Percentiles rank a stretch among this genome's conserved stretches.
These are phyloP conservation scores for Thysanoteuthis rhombus DNA, from an alignment of 2,888 invertebrate species.

Conservation along the genomic window DNA sequence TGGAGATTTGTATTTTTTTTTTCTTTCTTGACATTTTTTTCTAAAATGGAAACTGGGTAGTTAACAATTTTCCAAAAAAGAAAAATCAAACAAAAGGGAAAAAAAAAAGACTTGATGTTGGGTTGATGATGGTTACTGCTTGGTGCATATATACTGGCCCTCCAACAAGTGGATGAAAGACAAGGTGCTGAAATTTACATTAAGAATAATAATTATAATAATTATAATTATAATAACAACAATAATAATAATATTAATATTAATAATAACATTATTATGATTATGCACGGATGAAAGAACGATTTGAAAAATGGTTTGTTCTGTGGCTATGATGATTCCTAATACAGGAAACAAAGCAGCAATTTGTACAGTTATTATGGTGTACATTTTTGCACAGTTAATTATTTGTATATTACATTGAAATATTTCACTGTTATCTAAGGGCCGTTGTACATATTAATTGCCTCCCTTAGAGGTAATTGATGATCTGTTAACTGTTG, in stretches of 20 bases:
- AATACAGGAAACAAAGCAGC: not conserved
- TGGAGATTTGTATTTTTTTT: not conserved
- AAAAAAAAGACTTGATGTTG: not conserved
- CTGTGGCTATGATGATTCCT: conserved; percentile 28
- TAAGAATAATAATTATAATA: not conserved
- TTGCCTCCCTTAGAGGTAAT: conserved; percentile 26
- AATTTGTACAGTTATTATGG: conserved; percentile 27
- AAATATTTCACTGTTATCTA: conserved; percentile 26
- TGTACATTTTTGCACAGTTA: conserved; percentile 26
- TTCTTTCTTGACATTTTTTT: not conserved
- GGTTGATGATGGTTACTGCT: conserved; percentile 1
- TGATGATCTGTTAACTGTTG: conserved; percentile 25
- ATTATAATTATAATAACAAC: not conserved
- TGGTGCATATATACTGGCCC: conserved; percentile 14
- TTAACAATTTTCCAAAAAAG: not conserved
- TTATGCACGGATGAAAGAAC: not conserved
- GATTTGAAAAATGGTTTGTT: not conserved
- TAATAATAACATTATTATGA: not conserved
- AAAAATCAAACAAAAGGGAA: not conserved
- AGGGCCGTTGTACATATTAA: conserved; percentile 27
- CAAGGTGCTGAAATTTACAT: not conserved
- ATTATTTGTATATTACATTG: conserved; percentile 28
- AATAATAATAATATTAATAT: not conserved
- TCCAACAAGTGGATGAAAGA: conserved; percentile 12
- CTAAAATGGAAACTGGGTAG: not conserved